phyloP scores from a whole-genome alignment of 2,797 vertebrate species.

The Cheirogaleus major region DNA sequence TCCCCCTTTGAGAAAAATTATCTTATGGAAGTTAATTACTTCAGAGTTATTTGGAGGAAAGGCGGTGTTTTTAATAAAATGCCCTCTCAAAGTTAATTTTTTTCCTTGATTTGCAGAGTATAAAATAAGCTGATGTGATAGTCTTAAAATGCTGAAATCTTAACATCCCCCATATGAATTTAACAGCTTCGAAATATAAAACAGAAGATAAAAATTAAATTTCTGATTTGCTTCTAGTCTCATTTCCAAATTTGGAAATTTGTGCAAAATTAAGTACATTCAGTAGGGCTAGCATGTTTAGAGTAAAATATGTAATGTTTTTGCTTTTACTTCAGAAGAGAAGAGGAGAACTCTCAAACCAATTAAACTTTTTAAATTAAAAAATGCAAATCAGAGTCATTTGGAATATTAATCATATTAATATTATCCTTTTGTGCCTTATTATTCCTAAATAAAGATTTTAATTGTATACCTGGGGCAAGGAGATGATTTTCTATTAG shows the following conservation, averaged over 20 bases:
- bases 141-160: slow-evolving; percentile 19
- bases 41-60: slow-evolving; percentile 46
- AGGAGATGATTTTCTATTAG: neutral
- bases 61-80: slow-evolving; percentile 26
- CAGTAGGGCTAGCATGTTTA: neutral
- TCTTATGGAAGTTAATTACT: slow-evolving; percentile 38
- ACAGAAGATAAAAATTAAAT: slow-evolving; percentile 18
- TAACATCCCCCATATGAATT: neutral
- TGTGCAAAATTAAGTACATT: neutral
- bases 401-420: slow-evolving; percentile 39
- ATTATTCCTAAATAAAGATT: slow-evolving; percentile 3
- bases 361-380: neutral
- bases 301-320: slow-evolving; percentile 27
- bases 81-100: neutral
- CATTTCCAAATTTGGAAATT: slow-evolving; percentile 26
- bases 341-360: neutral
- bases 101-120: slow-evolving; percentile 38
- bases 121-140: neutral
- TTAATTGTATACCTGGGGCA: neutral
- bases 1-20: neutral
- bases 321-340: slow-evolving; percentile 46
- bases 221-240: neutral
- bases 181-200: slow-evolving; percentile 38
- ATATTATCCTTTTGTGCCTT: slow-evolving; percentile 31
- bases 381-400: neutral